Conservation (phyloP, 2,888 invertebrate genomes). For the Cordilura impudica region DNA sequence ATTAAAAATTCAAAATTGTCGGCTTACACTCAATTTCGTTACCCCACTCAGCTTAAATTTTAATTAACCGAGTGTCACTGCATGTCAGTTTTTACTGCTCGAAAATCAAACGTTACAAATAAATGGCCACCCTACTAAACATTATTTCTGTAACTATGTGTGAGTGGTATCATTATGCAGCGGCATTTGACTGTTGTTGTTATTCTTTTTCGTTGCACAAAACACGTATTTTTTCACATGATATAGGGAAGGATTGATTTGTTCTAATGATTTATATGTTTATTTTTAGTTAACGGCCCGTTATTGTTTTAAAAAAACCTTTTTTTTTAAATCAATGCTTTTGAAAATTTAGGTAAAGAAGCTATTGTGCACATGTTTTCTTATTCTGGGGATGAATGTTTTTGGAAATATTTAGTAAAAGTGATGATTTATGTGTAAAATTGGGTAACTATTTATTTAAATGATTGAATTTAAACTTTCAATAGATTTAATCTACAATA, state of each 20-base stretch:
- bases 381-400: not conserved
- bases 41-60: no score
- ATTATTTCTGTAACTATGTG: no score
- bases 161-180: not conserved
- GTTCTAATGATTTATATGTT: not conserved
- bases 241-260: constrained; percentile 27
- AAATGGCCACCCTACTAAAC: not conserved
- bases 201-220: constrained; percentile 18
- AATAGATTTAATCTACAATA: no score
- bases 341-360: not conserved
- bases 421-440: not conserved
- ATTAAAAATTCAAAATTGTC: no score
- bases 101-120: not conserved
- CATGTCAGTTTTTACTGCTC: no score
- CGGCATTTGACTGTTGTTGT: not conserved
- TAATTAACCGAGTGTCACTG: no score
- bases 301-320: not conserved
- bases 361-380: not conserved
- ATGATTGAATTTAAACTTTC: no score
- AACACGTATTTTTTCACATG: constrained; percentile 37
- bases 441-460: no score
- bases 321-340: not conserved
- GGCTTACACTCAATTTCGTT: no score
- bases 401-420: not conserved
- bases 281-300: not conserved